These are phyloP conservation scores for Campylorhamphus procurvoides DNA, from an alignment of 2,113 vertebrate species.

Conservation along the genomic window DNA sequence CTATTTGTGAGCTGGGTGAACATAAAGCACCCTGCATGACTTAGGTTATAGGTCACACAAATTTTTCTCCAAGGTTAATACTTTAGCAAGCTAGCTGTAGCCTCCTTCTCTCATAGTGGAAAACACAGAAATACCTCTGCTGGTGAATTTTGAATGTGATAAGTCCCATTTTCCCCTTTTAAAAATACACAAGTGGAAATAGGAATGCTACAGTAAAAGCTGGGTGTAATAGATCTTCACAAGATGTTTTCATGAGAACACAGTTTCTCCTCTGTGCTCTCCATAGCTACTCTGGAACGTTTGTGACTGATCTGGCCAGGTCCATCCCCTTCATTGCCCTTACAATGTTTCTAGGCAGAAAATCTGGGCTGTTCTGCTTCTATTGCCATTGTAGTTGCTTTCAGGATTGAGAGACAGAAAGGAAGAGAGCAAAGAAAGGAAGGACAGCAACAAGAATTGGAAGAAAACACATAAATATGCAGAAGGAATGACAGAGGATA, in stretches of 20 bases:
- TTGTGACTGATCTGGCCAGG: not conserved
- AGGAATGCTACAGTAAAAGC: not conserved
- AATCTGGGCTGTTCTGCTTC: not conserved
- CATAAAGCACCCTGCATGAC: fast-evolving
- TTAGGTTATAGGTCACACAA: not conserved
- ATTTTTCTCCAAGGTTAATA: not conserved
- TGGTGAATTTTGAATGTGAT: not conserved
- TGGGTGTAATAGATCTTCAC: not conserved
- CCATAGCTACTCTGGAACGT: not conserved
- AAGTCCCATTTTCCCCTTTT: not conserved
- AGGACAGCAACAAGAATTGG: not conserved
- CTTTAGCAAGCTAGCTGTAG: not conserved
- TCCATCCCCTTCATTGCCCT: not conserved
- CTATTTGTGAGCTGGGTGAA: not conserved
- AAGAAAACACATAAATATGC: not conserved
- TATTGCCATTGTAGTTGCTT: not conserved
- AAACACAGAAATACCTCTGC: not conserved
- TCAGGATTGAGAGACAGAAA: not conserved
- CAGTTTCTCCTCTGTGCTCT: not conserved
- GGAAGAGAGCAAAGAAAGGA: not conserved
- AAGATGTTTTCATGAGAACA: not conserved
- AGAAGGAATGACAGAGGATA: not conserved
- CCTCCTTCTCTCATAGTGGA: not conserved
- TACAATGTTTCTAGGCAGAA: not conserved
- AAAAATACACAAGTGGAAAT: not conserved